Percentiles rank a stretch among this genome's conserved stretches.
These are phyloP conservation scores for Sympetrum striolatum DNA, from an alignment of 2,888 invertebrate species.

Conservation along the genomic window DNA sequence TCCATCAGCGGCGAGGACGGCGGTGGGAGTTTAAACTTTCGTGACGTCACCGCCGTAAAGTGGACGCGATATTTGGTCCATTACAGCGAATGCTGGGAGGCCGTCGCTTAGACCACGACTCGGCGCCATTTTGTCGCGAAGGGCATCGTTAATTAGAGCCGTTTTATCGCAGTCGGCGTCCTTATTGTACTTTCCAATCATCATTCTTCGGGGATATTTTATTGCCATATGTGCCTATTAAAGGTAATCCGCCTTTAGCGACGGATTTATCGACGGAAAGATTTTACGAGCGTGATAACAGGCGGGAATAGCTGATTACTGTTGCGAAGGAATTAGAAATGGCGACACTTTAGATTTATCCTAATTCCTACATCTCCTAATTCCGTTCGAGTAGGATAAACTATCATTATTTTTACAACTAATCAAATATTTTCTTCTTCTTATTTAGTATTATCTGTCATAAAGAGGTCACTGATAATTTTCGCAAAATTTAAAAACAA, in stretches of 20 bases:
- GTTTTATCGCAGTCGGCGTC: not conserved
- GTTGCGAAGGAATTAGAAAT: no score
- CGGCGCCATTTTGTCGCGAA: not conserved
- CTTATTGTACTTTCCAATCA: not conserved
- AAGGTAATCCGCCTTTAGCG: not conserved
- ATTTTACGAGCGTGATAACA: not conserved
- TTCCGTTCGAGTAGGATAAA: no score
- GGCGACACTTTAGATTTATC: no score
- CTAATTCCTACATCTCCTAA: no score
- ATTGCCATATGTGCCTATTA: not conserved
- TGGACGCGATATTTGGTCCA: not conserved
- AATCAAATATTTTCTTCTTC: no score
- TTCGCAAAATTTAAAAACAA: no score
- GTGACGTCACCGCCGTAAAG: not conserved
- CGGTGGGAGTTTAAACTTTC: not conserved
- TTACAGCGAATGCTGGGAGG: not conserved
- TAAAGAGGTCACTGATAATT: no score
- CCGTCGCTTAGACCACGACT: not conserved
- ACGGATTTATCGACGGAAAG: not conserved
- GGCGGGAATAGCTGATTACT: not conserved
- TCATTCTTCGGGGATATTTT: not conserved
- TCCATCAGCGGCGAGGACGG: not conserved
- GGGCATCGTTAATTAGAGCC: not conserved
- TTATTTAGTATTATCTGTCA: no score
- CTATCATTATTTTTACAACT: no score